Percentiles rank a stretch among this genome's conserved stretches.
phyloP scores from a whole-genome alignment of 2,797 vertebrate species.

The Decapterus maruadsi region DNA sequence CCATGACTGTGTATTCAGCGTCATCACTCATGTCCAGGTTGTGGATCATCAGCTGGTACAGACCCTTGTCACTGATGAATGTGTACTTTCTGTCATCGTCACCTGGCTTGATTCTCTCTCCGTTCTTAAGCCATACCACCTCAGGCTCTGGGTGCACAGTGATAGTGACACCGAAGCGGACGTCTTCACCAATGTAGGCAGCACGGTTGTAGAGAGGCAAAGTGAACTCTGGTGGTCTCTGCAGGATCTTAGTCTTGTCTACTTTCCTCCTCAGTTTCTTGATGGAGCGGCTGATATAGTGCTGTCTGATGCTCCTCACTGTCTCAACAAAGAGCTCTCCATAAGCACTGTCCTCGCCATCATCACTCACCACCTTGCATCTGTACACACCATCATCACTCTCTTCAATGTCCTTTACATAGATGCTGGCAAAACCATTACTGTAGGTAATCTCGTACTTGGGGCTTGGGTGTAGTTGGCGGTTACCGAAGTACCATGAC shows the following conservation, averaged over 20 bases:
- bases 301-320: constrained; percentile 92
- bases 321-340: constrained; percentile 96
- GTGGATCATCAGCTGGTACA: constrained; percentile 96
- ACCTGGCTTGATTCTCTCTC: constrained; percentile 94
- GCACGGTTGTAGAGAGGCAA: constrained; percentile 95
- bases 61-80: constrained; percentile 96
- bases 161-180: constrained; percentile 98
- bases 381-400: constrained; percentile 95
- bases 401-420: constrained; percentile 95
- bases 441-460: constrained; percentile 97
- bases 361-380: constrained; percentile 95
- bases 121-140: constrained; percentile 96
- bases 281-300: constrained; percentile 91
- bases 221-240: constrained; percentile 97
- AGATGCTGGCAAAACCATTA: constrained; percentile 95
- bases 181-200: constrained; percentile 95
- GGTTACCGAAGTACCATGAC: constrained; percentile 95
- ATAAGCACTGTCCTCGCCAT: constrained; percentile 95
- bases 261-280: constrained; percentile 93
- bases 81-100: constrained; percentile 94
- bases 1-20: constrained; percentile 95
- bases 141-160: constrained; percentile 98
- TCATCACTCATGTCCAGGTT: constrained; percentile 91
- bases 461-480: constrained; percentile 91
- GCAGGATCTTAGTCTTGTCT: constrained; percentile 91